Percentiles rank a stretch among this genome's conserved stretches.
phyloP scores from a whole-genome alignment of 2,113 vertebrate species.

The Crotalus tigris region DNA sequence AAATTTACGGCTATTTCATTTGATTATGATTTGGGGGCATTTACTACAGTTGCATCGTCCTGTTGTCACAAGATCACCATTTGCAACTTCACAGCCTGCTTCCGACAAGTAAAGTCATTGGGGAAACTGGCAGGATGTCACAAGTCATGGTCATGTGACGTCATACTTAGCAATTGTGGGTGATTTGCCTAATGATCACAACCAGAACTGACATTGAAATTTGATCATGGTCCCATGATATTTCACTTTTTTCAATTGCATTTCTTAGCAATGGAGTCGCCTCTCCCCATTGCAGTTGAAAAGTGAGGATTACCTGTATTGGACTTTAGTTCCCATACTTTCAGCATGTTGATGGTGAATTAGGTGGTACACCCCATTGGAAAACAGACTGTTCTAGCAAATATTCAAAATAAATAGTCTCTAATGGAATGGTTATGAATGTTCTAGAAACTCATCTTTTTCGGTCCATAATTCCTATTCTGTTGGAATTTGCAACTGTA shows the following conservation, averaged over 20 bases:
- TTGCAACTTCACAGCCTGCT: neutral
- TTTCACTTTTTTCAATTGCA: neutral
- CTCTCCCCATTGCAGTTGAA: accelerated
- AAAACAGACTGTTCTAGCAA: neutral
- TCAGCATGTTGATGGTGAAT: neutral
- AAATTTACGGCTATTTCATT: neutral
- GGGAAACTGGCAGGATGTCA: neutral
- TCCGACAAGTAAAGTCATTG: neutral
- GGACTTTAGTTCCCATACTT: neutral
- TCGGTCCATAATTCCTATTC: neutral
- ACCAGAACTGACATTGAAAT: neutral
- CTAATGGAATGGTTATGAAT: neutral
- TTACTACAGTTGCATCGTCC: neutral
- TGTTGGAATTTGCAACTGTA: neutral
- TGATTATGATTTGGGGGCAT: neutral
- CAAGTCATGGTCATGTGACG: neutral
- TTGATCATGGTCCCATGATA: neutral
- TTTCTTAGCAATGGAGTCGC: neutral
- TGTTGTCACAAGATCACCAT: neutral
- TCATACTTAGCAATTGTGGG: neutral
- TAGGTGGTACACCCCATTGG: neutral
- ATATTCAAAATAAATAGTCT: neutral
- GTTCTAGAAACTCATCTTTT: neutral
- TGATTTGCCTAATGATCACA: neutral
- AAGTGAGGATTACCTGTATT: neutral